A percentile compares a stretch with the other conserved stretches of the same genome.
phyloP scores from a whole-genome alignment of 2,797 vertebrate species.

The Acipenser transmontanus region DNA sequence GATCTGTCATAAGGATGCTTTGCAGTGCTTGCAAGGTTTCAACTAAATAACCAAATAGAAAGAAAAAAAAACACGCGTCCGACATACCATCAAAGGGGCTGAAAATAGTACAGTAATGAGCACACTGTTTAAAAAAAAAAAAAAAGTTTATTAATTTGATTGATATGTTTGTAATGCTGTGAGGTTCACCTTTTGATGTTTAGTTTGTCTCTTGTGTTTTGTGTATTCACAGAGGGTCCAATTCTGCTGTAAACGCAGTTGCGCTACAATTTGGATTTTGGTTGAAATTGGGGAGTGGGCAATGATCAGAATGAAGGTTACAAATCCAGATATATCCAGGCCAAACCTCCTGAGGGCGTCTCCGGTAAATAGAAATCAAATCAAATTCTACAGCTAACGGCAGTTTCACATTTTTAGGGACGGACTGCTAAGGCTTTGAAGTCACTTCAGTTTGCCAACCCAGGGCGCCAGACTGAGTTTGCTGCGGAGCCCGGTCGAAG shows the following conservation, averaged over 20 bases:
- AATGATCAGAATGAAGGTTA: neutral
- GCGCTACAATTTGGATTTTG: neutral
- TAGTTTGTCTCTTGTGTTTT: neutral
- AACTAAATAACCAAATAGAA: too few relatives aligned
- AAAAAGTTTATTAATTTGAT: too few relatives aligned
- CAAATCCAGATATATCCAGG: neutral
- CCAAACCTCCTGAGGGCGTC: too few relatives aligned
- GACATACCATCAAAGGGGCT: neutral
- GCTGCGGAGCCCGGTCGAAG: slow-evolving; percentile 71
- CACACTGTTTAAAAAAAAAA: too few relatives aligned
- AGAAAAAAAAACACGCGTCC: neutral
- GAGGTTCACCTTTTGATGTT: neutral
- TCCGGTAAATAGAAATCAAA: too few relatives aligned
- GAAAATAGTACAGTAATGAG: too few relatives aligned
- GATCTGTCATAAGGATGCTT: neutral
- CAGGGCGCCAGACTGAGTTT: slow-evolving; percentile 68
- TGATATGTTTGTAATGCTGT: too few relatives aligned
- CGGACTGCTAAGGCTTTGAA: slow-evolving; percentile 70
- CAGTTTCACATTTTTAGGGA: slow-evolving; percentile 58
- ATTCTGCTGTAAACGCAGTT: too few relatives aligned
- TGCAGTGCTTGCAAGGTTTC: too few relatives aligned
- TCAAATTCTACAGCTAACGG: too few relatives aligned
- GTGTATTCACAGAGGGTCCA: neutral
- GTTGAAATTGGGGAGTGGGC: slow-evolving; percentile 12
- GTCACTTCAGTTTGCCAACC: slow-evolving; percentile 70